These are phyloP conservation scores for Pterostichus madidus DNA, from an alignment of 2,888 invertebrate species.

Conservation along the genomic window DNA sequence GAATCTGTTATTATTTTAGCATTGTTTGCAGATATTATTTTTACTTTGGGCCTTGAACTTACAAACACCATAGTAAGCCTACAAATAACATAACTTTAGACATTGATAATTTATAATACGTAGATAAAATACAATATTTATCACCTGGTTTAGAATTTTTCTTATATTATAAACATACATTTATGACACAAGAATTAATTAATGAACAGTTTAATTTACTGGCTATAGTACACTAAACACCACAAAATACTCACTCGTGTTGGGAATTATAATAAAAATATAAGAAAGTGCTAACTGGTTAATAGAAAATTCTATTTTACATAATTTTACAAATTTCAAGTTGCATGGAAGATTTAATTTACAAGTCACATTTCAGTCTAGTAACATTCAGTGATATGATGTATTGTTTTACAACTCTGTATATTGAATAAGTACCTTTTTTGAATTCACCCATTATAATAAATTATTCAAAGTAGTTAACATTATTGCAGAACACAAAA, in stretches of 20 bases:
- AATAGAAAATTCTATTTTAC: constrained; percentile 46
- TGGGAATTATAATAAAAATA: constrained; percentile 20
- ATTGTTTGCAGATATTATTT: too few species aligned
- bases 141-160: constrained; percentile 44
- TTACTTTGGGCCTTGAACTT: neutral
- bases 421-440: constrained; percentile 40
- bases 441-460: constrained; percentile 49
- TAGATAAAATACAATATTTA: constrained; percentile 55
- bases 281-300: constrained; percentile 29
- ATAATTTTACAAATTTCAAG: constrained; percentile 28
- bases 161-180: constrained; percentile 51
- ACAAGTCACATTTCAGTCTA: constrained; percentile 10
- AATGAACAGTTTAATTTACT: constrained; percentile 44
- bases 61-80: constrained; percentile 39
- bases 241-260: constrained; percentile 39
- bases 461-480: constrained; percentile 21
- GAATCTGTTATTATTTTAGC: too few species aligned
- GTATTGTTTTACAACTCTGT: constrained; percentile 37
- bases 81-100: constrained; percentile 54
- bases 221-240: constrained; percentile 37
- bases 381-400: neutral
- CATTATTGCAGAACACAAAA: constrained; percentile 25
- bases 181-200: constrained; percentile 61
- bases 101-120: constrained; percentile 33
- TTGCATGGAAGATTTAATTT: constrained; percentile 20